Evolutionary conservation across 2,888 invertebrate species (phyloP).

Genomic region (Galerucella nymphaeae): DNA sequence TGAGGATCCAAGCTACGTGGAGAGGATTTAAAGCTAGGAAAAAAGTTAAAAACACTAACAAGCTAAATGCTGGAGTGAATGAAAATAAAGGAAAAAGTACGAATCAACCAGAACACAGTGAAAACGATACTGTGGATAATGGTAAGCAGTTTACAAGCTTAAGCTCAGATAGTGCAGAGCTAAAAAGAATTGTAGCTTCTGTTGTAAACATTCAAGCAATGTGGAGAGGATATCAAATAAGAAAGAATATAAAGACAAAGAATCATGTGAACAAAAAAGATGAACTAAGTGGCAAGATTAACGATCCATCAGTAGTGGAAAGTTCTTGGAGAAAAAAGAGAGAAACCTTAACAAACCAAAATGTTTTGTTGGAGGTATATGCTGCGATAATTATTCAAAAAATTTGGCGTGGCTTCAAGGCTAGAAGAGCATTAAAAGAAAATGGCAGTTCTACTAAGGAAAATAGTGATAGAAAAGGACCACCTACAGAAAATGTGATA

Average conservation of each 20-base stretch:
- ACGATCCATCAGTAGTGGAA: neutral
- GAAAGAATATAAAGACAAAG: conserved; percentile 24
- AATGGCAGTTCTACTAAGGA: conserved; percentile 9
- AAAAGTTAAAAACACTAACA: conserved; percentile 32
- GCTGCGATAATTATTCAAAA: conserved; percentile 46
- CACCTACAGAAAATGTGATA: neutral
- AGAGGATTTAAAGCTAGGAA: conserved; percentile 45
- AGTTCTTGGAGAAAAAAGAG: conserved; percentile 5
- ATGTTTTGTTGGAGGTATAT: conserved; percentile 5
- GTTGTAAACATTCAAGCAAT: conserved; percentile 3
- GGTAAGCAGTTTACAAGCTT: neutral
- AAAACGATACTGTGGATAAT: neutral
- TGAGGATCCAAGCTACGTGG: conserved; percentile 47
- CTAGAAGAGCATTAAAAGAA: conserved; percentile 33
- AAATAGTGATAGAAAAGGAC: neutral
- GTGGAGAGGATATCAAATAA: conserved; percentile 37
- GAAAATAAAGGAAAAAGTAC: neutral
- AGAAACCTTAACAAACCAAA: neutral
- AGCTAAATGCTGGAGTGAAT: neutral
- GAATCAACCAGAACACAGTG: neutral
- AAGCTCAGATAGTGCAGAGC: neutral
- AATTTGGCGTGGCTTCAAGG: conserved; percentile 44
- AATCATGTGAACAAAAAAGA: neutral
- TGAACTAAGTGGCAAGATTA: neutral
- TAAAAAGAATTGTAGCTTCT: neutral